Base-by-base conservation (phyloP, 2,797 vertebrate species). In the Dipus sagitta region DNA sequence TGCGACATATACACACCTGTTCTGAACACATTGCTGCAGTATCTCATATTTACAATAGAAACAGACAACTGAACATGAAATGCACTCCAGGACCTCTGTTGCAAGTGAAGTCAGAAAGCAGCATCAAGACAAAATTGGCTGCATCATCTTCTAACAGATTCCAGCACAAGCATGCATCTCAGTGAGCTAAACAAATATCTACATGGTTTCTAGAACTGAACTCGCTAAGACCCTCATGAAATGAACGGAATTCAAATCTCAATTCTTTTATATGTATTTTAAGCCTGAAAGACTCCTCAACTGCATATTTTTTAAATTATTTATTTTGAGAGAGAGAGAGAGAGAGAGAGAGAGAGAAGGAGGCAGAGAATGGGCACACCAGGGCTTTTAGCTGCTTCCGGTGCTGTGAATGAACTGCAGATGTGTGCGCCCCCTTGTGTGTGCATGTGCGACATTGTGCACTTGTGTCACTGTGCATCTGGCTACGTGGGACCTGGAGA, bases 41-140 rank as follows among this genome's bases (percentile, higher is more conserved):
- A 42, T 65, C 32, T 92, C 65, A 90, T 70, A 82, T 74, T 67
- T 68, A 83, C 20, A 83, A n/a, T 62, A 18, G 24, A 81, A 79
- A 24, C 23, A 78, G 76, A 78, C 24, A 80, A 71, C 42, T 54
- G 42, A 26, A 26, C 20, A 47, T 38, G 85, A 81, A 81, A 30
- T 6, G 32, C 9, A 32, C 17, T 3, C 68, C 54, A 89, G 60
- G 52, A 2, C 2, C 0, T 90, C 74, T 71, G 26, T 30, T 78
- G 10, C 5, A 52, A 82, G 68, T 38, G 64, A 91, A 38, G 34
- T 79, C 47, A 47, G 47, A 92, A 94, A n/a, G 11, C 7, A 60
- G 26, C 90, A 86, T 77, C 18, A n/a, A 83, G 54, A 54, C 52
- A 38, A 64, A 14, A 26, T 34, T 15, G 38, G 21, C 1, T 42